Conservation (phyloP, 2,113 vertebrate genomes). For the Galemys pyrenaicus region DNA sequence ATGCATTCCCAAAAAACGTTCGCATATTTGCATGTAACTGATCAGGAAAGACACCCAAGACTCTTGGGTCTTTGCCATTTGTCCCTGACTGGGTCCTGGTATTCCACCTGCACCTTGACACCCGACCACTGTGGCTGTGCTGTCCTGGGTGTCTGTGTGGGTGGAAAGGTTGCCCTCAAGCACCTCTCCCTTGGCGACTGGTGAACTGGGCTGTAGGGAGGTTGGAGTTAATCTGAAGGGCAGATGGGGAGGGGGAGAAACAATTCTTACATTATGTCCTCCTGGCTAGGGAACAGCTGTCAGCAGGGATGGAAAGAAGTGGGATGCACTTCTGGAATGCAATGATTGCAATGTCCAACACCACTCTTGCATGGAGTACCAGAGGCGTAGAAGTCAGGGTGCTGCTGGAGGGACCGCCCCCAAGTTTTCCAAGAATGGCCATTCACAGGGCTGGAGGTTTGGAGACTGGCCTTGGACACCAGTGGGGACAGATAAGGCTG, state of each 20-base stretch:
- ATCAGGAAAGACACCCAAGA: neutral
- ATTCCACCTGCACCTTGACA: neutral
- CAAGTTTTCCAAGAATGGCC: neutral
- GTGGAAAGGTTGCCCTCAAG: accelerated
- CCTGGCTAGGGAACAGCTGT: neutral
- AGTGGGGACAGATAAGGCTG: neutral
- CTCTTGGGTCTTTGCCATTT: neutral
- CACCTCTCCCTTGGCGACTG: neutral
- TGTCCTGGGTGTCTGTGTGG: neutral
- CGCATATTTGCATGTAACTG: neutral
- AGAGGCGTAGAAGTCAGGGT: neutral
- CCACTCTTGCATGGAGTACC: neutral
- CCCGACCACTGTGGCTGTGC: neutral
- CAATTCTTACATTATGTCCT: conserved; percentile 12
- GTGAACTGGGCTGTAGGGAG: neutral
- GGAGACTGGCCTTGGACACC: neutral
- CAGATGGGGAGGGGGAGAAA: neutral
- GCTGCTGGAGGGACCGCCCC: neutral
- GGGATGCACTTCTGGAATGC: conserved; percentile 19
- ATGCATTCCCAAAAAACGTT: neutral
- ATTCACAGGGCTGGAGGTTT: neutral
- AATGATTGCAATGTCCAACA: neutral
- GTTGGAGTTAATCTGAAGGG: neutral
- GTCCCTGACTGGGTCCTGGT: neutral
- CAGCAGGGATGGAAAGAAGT: neutral